Conservation (phyloP, 30 jellyfish, hydroid and myxozoan species). For the Turritopsis dohrnii region DNA sequence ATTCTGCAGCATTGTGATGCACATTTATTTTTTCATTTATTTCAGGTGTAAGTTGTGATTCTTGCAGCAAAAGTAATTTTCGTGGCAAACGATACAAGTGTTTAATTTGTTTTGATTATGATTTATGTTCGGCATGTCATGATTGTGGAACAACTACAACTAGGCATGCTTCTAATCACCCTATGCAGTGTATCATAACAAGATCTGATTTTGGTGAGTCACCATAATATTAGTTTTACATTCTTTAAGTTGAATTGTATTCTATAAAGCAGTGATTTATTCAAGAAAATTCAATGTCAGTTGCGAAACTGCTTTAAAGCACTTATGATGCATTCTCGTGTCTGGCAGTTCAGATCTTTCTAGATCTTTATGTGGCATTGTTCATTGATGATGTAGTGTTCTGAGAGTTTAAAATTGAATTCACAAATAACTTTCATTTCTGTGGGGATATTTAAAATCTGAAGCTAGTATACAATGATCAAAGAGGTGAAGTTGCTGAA, state of each 20-base stretch:
- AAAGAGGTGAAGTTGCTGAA: neutral
- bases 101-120: conserved; percentile 86
- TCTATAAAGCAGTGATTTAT: no score
- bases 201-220: conserved; percentile 82
- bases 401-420: no score
- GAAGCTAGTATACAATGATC: no score
- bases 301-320: neutral
- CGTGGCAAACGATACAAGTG: conserved; percentile 91
- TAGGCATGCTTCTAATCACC: conserved; percentile 70
- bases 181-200: conserved; percentile 85
- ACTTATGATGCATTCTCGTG: neutral
- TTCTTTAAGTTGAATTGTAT: no score
- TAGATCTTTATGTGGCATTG: no score
- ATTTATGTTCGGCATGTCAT: conserved; percentile 78
- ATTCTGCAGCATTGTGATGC: neutral
- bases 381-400: no score
- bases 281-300: conserved; percentile 1
- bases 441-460: no score
- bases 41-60: conserved; percentile 94
- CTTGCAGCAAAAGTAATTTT: conserved; percentile 84
- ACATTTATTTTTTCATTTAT: neutral
- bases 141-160: conserved; percentile 84
- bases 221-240: neutral
- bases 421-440: no score
- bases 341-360: no score